These are phyloP conservation scores for Lynx canadensis DNA, from an alignment of 2,113 vertebrate species.

Conservation along the genomic window DNA sequence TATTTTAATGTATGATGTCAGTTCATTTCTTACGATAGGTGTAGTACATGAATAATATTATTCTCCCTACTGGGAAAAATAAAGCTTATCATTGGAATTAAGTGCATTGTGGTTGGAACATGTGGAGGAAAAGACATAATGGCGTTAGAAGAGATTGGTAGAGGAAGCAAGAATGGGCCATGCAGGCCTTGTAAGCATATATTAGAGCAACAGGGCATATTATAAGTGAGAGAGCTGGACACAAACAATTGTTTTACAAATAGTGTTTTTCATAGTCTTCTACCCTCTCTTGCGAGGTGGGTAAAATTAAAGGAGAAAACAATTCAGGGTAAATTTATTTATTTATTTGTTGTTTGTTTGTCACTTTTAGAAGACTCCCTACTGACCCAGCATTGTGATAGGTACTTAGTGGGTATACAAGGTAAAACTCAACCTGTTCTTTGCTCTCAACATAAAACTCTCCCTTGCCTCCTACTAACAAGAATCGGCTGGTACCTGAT, in stretches of 20 bases:
- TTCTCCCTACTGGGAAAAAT: not conserved
- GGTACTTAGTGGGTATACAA: not conserved
- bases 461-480: not conserved
- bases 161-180: not conserved
- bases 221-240: not conserved
- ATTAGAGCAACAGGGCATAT: not conserved
- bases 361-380: not conserved
- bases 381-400: not conserved
- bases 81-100: not conserved
- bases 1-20: not conserved
- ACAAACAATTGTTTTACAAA: not conserved
- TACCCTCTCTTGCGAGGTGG: not conserved
- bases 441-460: not conserved
- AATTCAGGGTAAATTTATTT: not conserved
- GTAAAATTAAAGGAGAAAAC: not conserved
- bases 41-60: not conserved
- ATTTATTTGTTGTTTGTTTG: not conserved
- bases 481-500: not conserved
- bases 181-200: no score
- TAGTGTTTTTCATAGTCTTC: not conserved
- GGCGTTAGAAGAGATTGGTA: not conserved
- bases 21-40: not conserved
- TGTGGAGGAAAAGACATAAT: not conserved
- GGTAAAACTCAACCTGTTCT: not conserved
- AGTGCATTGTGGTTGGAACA: not conserved